Evolutionary conservation across 2,113 vertebrate genomes (phyloP).

Genomic region (Xenopus laevis): DNA sequence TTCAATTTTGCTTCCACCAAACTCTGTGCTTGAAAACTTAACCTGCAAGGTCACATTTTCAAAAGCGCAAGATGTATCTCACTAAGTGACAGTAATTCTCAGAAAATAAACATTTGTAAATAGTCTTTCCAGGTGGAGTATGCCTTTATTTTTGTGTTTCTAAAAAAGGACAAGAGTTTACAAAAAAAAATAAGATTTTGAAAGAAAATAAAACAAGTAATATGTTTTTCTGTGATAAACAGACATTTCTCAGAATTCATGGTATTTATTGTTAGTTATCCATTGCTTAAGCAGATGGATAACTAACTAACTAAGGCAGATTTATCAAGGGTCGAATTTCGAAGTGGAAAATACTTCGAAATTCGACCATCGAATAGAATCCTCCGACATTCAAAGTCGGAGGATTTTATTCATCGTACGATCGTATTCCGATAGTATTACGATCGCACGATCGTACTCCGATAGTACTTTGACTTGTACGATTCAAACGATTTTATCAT

Average conservation of each 20-base stretch:
- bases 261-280: not conserved
- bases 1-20: slow-evolving; percentile 22
- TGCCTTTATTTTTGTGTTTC: slow-evolving; percentile 20
- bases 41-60: slow-evolving; percentile 33
- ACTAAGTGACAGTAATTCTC: slow-evolving; percentile 37
- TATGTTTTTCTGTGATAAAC: slow-evolving; percentile 36
- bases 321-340: too few species aligned
- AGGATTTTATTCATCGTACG: too few species aligned
- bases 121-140: slow-evolving; percentile 22
- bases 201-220: slow-evolving; percentile 23
- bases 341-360: too few species aligned
- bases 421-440: too few species aligned
- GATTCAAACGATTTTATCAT: too few species aligned
- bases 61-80: slow-evolving; percentile 32
- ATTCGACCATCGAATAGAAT: too few species aligned
- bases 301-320: too few species aligned
- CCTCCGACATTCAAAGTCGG: too few species aligned
- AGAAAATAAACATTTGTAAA: slow-evolving; percentile 44
- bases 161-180: slow-evolving; percentile 28
- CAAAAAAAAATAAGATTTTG: slow-evolving; percentile 20
- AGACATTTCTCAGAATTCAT: slow-evolving; percentile 7
- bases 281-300: too few species aligned
- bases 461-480: too few species aligned
- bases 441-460: too few species aligned
- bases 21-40: slow-evolving; percentile 33